Conservation (phyloP, 1,140 invertebrate genomes). For the Hyles vespertilio region DNA sequence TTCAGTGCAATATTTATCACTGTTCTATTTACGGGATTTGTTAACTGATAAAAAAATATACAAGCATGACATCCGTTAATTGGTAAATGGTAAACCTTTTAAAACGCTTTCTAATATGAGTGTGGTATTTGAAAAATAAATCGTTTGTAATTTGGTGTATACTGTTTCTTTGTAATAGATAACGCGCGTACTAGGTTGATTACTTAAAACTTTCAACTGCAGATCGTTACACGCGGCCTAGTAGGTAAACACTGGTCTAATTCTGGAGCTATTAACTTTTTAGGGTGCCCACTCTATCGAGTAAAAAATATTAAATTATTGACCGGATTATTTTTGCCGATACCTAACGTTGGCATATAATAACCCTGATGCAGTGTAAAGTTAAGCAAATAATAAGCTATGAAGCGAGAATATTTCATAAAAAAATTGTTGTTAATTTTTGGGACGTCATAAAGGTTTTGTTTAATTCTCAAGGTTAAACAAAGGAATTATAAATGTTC, state of each 20-base stretch:
- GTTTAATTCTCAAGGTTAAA: too few species aligned
- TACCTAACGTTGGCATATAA: too few species aligned
- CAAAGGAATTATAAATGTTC: too few species aligned
- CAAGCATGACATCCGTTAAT: conserved; percentile 12
- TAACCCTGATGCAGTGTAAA: too few species aligned
- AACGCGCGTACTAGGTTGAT: conserved; percentile 8
- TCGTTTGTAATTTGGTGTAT: conserved; percentile 10
- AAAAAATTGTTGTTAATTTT: too few species aligned
- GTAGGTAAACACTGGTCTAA: conserved; percentile 18
- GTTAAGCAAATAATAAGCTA: too few species aligned
- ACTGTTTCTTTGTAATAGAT: conserved; percentile 8
- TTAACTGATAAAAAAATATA: conserved; percentile 7
- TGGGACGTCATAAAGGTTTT: too few species aligned
- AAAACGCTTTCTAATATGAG: conserved; percentile 8
- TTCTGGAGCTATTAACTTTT: conserved; percentile 10
- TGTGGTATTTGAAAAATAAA: conserved; percentile 16
- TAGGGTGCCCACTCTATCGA: too few species aligned
- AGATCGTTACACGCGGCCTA: conserved; percentile 2
- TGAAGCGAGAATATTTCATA: too few species aligned
- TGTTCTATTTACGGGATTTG: conserved; percentile 18
- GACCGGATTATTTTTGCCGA: too few species aligned
- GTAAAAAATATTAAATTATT: too few species aligned
- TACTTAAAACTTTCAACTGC: conserved; percentile 18
- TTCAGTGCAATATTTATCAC: conserved; percentile 28
- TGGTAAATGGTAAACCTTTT: conserved; percentile 16